These are phyloP conservation scores for Tetanocera ferruginea DNA, from an alignment of 2,888 invertebrate genomes.

Conservation along the genomic window DNA sequence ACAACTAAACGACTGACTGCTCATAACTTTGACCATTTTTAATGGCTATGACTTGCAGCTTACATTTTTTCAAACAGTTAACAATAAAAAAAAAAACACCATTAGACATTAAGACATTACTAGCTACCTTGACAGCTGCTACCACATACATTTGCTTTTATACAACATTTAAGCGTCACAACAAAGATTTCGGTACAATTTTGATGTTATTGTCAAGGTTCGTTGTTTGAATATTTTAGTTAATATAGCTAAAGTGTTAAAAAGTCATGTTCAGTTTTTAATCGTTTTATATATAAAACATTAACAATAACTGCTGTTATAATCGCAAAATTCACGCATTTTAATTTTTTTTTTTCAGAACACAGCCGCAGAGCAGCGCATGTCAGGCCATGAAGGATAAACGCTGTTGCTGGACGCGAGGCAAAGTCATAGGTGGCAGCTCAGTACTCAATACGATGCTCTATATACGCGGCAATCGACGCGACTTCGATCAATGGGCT, in stretches of 20 bases:
- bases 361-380: conserved; percentile 85
- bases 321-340: too few relatives aligned
- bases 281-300: too few relatives aligned
- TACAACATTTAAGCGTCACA: not conserved
- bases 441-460: conserved; percentile 92
- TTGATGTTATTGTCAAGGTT: not conserved
- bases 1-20: not conserved
- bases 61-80: not conserved
- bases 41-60: not conserved
- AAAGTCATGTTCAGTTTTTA: too few relatives aligned
- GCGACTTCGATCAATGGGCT: conserved; percentile 92
- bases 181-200: not conserved
- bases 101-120: not conserved
- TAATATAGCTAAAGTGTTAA: too few relatives aligned
- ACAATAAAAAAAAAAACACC: not conserved
- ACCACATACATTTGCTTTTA: not conserved
- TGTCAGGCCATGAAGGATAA: conserved; percentile 89
- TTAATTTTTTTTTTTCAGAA: conserved; percentile 71
- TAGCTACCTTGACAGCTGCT: not conserved
- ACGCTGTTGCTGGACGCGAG: conserved; percentile 90
- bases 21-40: not conserved
- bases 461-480: conserved; percentile 88
- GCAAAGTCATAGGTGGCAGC: conserved; percentile 89
- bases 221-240: not conserved
- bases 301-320: too few relatives aligned